Evolutionary conservation across 1,140 invertebrate species (phyloP).

Genomic region (Microvelia longipes): DNA sequence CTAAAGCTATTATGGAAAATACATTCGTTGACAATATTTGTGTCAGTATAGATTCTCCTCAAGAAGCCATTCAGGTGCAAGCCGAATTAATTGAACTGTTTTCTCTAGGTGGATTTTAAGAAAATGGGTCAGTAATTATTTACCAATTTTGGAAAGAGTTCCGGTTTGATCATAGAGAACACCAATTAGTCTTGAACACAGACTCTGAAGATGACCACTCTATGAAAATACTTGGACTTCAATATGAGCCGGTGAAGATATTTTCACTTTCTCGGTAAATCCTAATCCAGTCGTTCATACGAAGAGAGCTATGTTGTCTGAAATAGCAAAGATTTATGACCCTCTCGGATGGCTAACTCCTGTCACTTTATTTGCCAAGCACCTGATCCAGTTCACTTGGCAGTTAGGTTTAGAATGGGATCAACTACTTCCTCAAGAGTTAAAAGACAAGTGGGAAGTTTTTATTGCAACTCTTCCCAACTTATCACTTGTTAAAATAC

Average conservation of each 20-base stretch:
- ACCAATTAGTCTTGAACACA: background rate
- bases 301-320: background rate
- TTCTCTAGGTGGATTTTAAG: constrained; percentile 16
- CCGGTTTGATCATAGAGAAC: background rate
- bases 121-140: constrained; percentile 14
- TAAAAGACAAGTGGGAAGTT: background rate
- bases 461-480: background rate
- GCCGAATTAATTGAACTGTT: constrained; percentile 14
- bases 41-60: constrained; percentile 20
- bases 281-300: background rate
- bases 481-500: background rate
- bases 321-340: constrained; percentile 4
- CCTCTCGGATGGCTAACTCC: background rate
- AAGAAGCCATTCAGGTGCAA: constrained; percentile 16
- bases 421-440: background rate
- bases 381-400: background rate
- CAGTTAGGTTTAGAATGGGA: background rate
- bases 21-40: constrained; percentile 34
- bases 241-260: background rate
- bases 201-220: background rate
- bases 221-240: constrained; percentile 1
- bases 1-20: background rate
- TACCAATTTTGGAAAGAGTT: constrained; percentile 1
- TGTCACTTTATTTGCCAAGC: background rate
- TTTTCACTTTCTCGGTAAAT: background rate